These are phyloP conservation scores for Epinephelus lanceolatus DNA, from an alignment of 2,113 vertebrate species.

Conservation along the genomic window DNA sequence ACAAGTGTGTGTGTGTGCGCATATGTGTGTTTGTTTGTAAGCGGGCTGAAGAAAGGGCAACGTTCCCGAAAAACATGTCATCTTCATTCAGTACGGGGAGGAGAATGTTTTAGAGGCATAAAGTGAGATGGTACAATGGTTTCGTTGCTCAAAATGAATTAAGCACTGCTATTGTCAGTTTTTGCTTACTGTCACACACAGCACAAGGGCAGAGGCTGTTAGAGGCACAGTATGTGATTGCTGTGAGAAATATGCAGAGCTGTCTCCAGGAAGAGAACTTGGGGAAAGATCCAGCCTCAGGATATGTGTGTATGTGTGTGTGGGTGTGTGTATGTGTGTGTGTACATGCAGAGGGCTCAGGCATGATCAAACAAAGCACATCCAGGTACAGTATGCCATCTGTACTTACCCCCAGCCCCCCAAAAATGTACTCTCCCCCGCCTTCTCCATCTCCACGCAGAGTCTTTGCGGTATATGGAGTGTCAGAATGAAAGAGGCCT, in stretches of 20 bases:
- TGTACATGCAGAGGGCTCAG: slow-evolving; percentile 52
- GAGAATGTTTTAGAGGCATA: not conserved
- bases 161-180: not conserved
- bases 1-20: not conserved
- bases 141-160: slow-evolving; percentile 46
- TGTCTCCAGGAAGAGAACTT: slow-evolving; percentile 54
- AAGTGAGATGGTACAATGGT: slow-evolving; percentile 21
- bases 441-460: slow-evolving; percentile 37
- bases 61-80: slow-evolving; percentile 41
- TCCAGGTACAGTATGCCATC: slow-evolving; percentile 78
- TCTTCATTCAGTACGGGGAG: slow-evolving; percentile 30
- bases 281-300: slow-evolving; percentile 70
- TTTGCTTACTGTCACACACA: not conserved
- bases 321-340: slow-evolving; percentile 38
- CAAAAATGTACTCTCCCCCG: slow-evolving; percentile 53
- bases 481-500: slow-evolving; percentile 83
- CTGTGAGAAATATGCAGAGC: slow-evolving; percentile 76
- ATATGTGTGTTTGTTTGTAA: slow-evolving; percentile 23
- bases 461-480: slow-evolving; percentile 51
- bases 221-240: slow-evolving; percentile 55
- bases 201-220: slow-evolving; percentile 4
- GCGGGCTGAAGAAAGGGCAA: slow-evolving; percentile 22
- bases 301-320: slow-evolving; percentile 43
- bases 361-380: slow-evolving; percentile 82
- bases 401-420: slow-evolving; percentile 42